phyloP scores from a whole-genome alignment of 2,797 vertebrate species.

The Menidia menidia region DNA sequence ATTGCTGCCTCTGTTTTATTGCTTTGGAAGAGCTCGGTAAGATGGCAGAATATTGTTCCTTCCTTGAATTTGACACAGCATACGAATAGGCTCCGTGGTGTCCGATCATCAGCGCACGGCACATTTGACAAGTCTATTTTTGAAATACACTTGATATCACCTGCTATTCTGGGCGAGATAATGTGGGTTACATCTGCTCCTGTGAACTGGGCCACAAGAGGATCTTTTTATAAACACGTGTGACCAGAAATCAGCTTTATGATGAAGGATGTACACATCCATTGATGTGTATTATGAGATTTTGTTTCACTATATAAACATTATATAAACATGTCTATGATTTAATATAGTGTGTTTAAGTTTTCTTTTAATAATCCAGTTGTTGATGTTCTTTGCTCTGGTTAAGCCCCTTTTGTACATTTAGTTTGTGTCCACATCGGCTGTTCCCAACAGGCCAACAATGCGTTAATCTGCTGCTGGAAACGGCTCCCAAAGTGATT shows the following conservation, averaged over 20 bases:
- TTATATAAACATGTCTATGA: background rate
- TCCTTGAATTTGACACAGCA: constrained; percentile 26
- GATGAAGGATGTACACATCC: background rate
- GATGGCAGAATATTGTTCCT: constrained; percentile 2
- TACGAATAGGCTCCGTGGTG: background rate
- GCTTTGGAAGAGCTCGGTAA: constrained; percentile 7
- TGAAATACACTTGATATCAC: constrained; percentile 61
- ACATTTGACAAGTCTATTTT: constrained; percentile 75
- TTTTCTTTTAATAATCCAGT: too few species aligned
- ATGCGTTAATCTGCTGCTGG: background rate
- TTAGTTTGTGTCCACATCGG: too few species aligned
- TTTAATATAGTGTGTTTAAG: background rate
- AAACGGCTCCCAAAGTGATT: background rate
- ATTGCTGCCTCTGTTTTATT: background rate
- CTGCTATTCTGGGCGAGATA: constrained; percentile 67
- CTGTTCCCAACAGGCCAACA: background rate
- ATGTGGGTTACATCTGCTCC: constrained; percentile 78
- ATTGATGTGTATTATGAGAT: background rate
- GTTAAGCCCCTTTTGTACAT: too few species aligned
- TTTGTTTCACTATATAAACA: background rate
- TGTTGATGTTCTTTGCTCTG: too few species aligned
- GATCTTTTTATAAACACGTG: constrained; percentile 24
- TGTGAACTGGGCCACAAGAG: constrained; percentile 52
- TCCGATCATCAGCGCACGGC: constrained; percentile 36
- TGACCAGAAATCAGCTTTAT: constrained; percentile 17